These are phyloP conservation scores for Tachina lurida DNA, from an alignment of 2,888 invertebrate genomes.

Conservation along the genomic window DNA sequence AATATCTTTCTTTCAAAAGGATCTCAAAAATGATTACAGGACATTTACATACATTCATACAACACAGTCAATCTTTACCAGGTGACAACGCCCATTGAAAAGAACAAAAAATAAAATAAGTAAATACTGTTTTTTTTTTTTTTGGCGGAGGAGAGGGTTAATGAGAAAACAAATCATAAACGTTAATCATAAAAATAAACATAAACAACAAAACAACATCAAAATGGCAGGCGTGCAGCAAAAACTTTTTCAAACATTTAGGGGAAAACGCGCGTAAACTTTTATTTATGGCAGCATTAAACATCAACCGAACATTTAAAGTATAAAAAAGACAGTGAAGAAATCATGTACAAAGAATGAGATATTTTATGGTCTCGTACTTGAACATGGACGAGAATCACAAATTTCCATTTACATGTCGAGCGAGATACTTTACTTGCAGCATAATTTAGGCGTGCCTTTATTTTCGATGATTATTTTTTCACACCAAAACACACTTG, in stretches of 20 bases:
- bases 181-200: slow-evolving; percentile 4
- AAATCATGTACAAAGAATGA: slow-evolving; percentile 38
- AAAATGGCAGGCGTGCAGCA: not conserved
- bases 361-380: slow-evolving; percentile 49
- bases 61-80: slow-evolving; percentile 25
- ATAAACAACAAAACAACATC: slow-evolving; percentile 11
- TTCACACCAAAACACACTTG: slow-evolving; percentile 2
- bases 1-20: not conserved
- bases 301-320: slow-evolving; percentile 46
- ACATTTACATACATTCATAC: slow-evolving; percentile 13
- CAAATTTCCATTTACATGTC: slow-evolving; percentile 48
- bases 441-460: slow-evolving; percentile 71
- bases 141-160: slow-evolving; percentile 28
- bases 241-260: slow-evolving; percentile 38
- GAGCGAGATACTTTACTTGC: slow-evolving; percentile 30
- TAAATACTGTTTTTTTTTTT: not conserved
- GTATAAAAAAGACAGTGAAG: slow-evolving; percentile 43
- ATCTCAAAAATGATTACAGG: slow-evolving; percentile 35
- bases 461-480: slow-evolving; percentile 43
- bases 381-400: slow-evolving; percentile 28
- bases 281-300: slow-evolving; percentile 49
- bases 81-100: slow-evolving; percentile 68
- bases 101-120: not conserved
- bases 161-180: slow-evolving; percentile 57
- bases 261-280: slow-evolving; percentile 50